Conservation (phyloP, 2,113 vertebrate genomes). For the Ia io region DNA sequence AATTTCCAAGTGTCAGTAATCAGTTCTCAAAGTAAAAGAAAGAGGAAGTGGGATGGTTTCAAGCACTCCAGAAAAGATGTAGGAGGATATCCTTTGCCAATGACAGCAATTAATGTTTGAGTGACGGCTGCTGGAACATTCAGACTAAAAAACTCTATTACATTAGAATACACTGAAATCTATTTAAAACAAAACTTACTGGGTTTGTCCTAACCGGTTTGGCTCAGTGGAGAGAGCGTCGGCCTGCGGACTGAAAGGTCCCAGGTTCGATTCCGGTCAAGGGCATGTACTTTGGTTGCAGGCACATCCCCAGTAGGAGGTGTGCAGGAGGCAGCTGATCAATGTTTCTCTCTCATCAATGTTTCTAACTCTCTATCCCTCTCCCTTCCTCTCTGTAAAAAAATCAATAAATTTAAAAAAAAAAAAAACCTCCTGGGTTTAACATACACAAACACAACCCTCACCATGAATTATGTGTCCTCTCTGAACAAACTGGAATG, state of each 20-base stretch:
- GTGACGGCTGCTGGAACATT: conserved; percentile 64
- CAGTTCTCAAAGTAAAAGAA: conserved; percentile 67
- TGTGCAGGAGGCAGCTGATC: too few relatives aligned
- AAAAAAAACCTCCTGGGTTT: not conserved
- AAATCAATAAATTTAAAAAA: too few relatives aligned
- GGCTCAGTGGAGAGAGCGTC: too few relatives aligned
- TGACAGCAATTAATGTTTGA: conserved; percentile 67
- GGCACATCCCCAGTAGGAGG: too few relatives aligned
- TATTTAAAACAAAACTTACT: conserved; percentile 59
- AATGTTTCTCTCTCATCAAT: too few relatives aligned
- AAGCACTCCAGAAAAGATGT: conserved; percentile 58
- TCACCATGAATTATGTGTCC: not conserved
- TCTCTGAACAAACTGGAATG: not conserved
- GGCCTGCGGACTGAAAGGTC: too few relatives aligned
- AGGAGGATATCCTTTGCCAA: conserved; percentile 61
- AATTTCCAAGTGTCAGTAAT: conserved; percentile 67
- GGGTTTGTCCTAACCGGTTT: not conserved
- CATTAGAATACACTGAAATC: conserved; percentile 35
- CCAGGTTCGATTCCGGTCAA: too few relatives aligned
- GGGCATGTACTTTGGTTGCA: too few relatives aligned
- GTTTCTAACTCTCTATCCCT: too few relatives aligned
- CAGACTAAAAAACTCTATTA: conserved; percentile 51
- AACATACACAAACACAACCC: conserved; percentile 16
- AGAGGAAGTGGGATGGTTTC: conserved; percentile 66
- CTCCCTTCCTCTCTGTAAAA: too few relatives aligned